Evolutionary conservation across 2,113 vertebrate genomes (phyloP).

Genomic region (Dunckerocampus dactyliophorus): DNA sequence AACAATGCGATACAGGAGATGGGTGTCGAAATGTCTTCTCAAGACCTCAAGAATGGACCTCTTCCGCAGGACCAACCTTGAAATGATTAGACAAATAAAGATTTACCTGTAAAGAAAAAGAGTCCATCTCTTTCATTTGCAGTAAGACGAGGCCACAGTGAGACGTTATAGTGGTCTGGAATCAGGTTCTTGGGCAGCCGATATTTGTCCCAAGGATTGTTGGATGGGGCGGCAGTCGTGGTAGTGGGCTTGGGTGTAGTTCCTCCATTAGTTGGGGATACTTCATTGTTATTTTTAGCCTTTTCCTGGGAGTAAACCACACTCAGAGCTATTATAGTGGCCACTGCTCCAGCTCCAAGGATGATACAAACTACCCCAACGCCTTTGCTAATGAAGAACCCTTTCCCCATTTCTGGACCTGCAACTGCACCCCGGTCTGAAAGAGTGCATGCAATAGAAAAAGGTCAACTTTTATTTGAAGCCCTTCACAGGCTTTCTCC

Average conservation of each 20-base stretch:
- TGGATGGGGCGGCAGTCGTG: constrained; percentile 45
- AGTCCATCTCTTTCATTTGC: not conserved
- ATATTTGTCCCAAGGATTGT: constrained; percentile 69
- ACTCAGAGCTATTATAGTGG: constrained; percentile 84
- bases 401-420: constrained; percentile 80
- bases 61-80: not conserved
- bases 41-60: not conserved
- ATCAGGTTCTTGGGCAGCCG: constrained; percentile 73
- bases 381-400: constrained; percentile 83
- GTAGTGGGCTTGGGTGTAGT: constrained; percentile 12
- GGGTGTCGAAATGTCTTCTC: not conserved
- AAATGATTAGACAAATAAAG: not conserved
- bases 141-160: constrained; percentile 74
- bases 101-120: constrained; percentile 79
- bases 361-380: constrained; percentile 71
- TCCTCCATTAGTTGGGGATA: constrained; percentile 34
- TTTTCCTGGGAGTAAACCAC: constrained; percentile 87
- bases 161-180: constrained; percentile 73
- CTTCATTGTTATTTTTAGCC: constrained; percentile 53
- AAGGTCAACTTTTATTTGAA: constrained; percentile 39
- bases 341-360: constrained; percentile 68
- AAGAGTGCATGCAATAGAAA: not conserved
- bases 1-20: not conserved
- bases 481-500: constrained; percentile 28
- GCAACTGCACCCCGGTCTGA: not conserved